Evolutionary conservation across 2,888 invertebrate genomes (phyloP), one percentile per base, ranked within the genome.

Genomic region (Pantelozetes paolii): DNA sequence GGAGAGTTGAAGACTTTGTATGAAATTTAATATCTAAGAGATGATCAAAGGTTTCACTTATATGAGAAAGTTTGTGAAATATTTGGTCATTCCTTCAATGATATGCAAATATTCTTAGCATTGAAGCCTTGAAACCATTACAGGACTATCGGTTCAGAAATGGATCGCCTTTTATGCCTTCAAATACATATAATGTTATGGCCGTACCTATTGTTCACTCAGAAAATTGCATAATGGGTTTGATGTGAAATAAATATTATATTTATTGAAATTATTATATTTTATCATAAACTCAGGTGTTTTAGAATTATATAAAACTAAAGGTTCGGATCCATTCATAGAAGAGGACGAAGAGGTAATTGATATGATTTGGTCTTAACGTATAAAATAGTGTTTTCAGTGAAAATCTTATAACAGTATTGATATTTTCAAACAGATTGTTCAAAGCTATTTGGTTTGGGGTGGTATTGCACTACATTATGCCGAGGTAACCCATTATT

Each of bases 381-480:
- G 18, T 50, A 11, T 50, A 50, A 50, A 50, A 50, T n/a, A 50
- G 5, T 50, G 5, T 18, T n/a, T n/a, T n/a, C n/a, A n/a, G n/a
- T n/a, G n/a, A n/a, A n/a, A 50, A 50, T 18, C 18, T 18, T 30
- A 5, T 59, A 26, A 26, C 6, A 36, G 30, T n/a, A 62, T 62
- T 62, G 6, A n/a, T 28, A 28, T n/a, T 50, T 50, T 50, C 20
- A 9, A 9, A 62, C 36, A 62, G 62, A 62, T 62, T 32, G 36
- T 36, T 20, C 30, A 62, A 36, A 62, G 62, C 28, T 62, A 62
- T 62, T 20, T 62, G n/a, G n/a, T 62, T 28, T 62, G 62, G 62
- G 62, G 32, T 13, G 30, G 32, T 15, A 62, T 62, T 32, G 62
- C 62, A n/a, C 62, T 62, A 62, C 62, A 62, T 62, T 62, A 62